Evolutionary conservation across 2,888 invertebrate genomes (phyloP), one percentile per base, ranked within the genome.

Genomic region (Drosophila subquinaria): DNA sequence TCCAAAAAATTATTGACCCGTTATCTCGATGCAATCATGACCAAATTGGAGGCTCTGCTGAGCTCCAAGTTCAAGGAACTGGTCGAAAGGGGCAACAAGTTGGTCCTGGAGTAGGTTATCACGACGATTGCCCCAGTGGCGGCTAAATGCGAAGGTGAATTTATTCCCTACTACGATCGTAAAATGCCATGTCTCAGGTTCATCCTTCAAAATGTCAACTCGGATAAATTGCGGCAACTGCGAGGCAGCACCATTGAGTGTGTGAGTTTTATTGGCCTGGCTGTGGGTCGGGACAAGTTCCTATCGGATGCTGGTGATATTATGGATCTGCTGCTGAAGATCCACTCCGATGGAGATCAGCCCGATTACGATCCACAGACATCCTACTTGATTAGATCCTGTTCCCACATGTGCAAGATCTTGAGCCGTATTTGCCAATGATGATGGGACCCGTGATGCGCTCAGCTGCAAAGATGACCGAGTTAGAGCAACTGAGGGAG

Each of bases 211-310:
- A 97, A 99, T 92, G 98, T 98, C 8, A 97, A 95, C 80, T 96
- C 96, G 17, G 95, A 96, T 30, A 97, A 98, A 89, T 94, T 98
- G 75, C 96, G 98, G 90, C 94, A 99, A 93, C 94, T 99, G 40
- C 95, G 99, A 61, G 99, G 99, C 68, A 99, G 99, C 94, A 98
- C 99, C 2, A 99, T 99, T 79, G 99, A 99, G 93, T 99, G 99
- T 92, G 98, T 99, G 78, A 98, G 98, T 91, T 95, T 99, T 66
- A 99, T 99, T 92, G 99, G 99, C 86, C 93, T 96, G 81, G 96
- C 97, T 36, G 97, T 97, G 23, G 97, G 97, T 4, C 94, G 95
- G 40, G 96, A 96, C 70, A 96, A 96, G 94, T 99, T 99, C 93
- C 95, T 97, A 92, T 93, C 94, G 3, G 99, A 99, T 93, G 99